Percentiles rank a stretch among this genome's conserved stretches.
phyloP scores from a whole-genome alignment of 2,888 invertebrate species.

The Pristionchus maxplancki region DNA sequence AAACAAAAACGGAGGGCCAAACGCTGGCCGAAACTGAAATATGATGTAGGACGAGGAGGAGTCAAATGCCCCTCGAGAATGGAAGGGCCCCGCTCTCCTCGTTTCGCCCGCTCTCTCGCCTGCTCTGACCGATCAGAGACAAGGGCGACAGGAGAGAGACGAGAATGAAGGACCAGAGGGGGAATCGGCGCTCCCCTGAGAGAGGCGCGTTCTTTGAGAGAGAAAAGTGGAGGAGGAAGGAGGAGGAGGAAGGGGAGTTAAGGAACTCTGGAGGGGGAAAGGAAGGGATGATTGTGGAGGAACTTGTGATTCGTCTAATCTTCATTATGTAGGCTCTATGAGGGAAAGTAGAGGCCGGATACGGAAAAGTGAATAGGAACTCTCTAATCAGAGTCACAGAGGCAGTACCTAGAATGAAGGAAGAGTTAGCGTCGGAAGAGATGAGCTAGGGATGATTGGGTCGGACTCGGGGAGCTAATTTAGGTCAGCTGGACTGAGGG shows the following conservation, averaged over 20 bases:
- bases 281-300: background rate
- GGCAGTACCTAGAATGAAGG: too few relatives aligned
- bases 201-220: background rate
- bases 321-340: too few relatives aligned
- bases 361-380: too few relatives aligned
- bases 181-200: background rate
- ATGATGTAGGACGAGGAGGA: constrained; percentile 37
- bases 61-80: background rate
- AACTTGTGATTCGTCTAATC: too few relatives aligned
- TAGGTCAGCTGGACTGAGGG: background rate
- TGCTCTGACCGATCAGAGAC: background rate
- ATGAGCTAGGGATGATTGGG: too few relatives aligned
- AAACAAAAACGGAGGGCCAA: background rate
- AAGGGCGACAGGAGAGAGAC: background rate
- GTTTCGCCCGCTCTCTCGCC: background rate
- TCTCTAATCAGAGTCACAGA: too few relatives aligned
- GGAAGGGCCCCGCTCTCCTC: background rate
- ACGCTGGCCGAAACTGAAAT: background rate
- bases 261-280: background rate
- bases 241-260: background rate
- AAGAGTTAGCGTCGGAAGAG: too few relatives aligned
- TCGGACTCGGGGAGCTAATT: background rate
- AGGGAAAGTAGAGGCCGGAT: too few relatives aligned
- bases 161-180: background rate
- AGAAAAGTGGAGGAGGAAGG: background rate